Evolutionary conservation across 2,797 vertebrate species (phyloP), one percentile per base, ranked within the genome.

Genomic region (Tauraco hartlaubi): DNA sequence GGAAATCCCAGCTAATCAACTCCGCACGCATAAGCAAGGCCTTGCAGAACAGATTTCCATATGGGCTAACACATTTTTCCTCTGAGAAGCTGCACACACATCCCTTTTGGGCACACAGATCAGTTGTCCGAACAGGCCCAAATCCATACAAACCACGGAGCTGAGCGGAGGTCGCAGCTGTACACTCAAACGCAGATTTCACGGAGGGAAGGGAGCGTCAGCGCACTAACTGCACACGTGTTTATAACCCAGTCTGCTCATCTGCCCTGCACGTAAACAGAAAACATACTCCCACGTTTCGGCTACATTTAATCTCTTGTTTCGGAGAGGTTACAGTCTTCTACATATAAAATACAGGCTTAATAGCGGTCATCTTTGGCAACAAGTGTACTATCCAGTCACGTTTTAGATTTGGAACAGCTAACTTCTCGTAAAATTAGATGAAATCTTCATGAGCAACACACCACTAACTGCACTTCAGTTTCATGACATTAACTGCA

Each of bases 231-330:
- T 23, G 11, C 31, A 48, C 28, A 16, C 0, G 0, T 3, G 12
- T 33, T 35, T 46, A 4, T 5, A 78, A 61, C 18, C 11, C 52
- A 14, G 7, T 26, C 37, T 58, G 85, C 31, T 84, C 59, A 78
- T 25, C 41, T 61, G 5, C 39, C 23, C 58, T 43, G 33, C 39
- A 58, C 15, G 37, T 3, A 49, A 78, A 37, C 48, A 84, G 73
- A 75, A 77, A 54, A 62, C 29, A 20, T 22, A 51, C 58, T 91
- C 55, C 69, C 54, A 69, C 48, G 14, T n/a, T 85, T 90, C 69
- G 82, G 73, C 85, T 92, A 43, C 56, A 55, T 90, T 81, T 88
- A 59, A 66, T 59, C 72, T 88, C 31, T 85, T 92, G 69, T 92
- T 93, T 90, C 66, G 79, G 78, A 84, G 74, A 90, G 19, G 35